phyloP scores from a whole-genome alignment of 2,113 vertebrate genomes.

The Odontesthes bonariensis region DNA sequence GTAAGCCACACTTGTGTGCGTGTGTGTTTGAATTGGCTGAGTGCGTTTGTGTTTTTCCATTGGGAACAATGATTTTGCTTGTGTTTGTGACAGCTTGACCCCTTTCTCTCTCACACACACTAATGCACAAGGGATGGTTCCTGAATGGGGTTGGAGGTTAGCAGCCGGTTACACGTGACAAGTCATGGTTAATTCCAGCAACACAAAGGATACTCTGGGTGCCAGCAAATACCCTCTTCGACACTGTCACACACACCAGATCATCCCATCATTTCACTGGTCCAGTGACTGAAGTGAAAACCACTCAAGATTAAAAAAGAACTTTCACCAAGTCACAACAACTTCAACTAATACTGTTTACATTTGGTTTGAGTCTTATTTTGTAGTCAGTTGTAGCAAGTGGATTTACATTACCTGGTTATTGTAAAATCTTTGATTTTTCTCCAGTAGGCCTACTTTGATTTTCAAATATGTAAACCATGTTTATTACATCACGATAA shows the following conservation, averaged over 20 bases:
- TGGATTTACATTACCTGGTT: background rate
- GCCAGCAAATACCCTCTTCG: constrained; percentile 32
- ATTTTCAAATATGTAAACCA: background rate
- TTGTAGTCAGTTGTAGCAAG: background rate
- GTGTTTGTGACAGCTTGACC: constrained; percentile 65
- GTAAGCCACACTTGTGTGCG: background rate
- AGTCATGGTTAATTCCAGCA: constrained; percentile 57
- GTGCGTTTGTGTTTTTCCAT: constrained; percentile 27
- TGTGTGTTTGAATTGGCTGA: constrained; percentile 42
- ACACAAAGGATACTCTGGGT: constrained; percentile 79
- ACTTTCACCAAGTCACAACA: background rate
- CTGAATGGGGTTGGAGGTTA: constrained; percentile 82
- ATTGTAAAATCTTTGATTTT: background rate
- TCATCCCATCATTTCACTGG: constrained; percentile 10
- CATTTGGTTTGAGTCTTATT: background rate
- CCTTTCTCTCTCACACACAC: constrained; percentile 19
- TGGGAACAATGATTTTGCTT: constrained; percentile 45
- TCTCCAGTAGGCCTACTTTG: background rate
- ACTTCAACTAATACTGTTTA: background rate
- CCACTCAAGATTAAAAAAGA: background rate
- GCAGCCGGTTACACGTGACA: constrained; percentile 82
- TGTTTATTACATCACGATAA: background rate
- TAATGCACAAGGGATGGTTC: constrained; percentile 43
- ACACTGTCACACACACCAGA: constrained; percentile 24
- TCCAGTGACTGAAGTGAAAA: background rate